Evolutionary conservation across 2,888 invertebrate species (phyloP).

Genomic region (Macrosoma leucophasiata): DNA sequence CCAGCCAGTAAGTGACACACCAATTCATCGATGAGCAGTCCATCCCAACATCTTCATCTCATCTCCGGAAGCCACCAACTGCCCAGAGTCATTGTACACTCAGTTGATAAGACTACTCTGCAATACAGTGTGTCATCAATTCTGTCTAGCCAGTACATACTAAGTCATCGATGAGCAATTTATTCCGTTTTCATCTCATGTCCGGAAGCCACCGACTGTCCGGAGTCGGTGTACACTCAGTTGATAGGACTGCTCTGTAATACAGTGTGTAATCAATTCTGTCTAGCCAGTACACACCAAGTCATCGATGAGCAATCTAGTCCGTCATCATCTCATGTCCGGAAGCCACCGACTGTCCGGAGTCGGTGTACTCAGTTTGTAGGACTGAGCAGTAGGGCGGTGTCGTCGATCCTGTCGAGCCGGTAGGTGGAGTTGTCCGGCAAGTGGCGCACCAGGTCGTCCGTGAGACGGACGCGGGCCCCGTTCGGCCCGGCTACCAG

Average conservation of each 20-base stretch:
- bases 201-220: neutral
- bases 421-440: slow-evolving; percentile 77
- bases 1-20: too few relatives aligned
- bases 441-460: slow-evolving; percentile 89
- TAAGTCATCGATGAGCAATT: too few relatives aligned
- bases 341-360: neutral
- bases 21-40: too few relatives aligned
- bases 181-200: too few relatives aligned
- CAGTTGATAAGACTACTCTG: too few relatives aligned
- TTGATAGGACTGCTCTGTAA: slow-evolving; percentile 41
- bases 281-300: slow-evolving; percentile 78
- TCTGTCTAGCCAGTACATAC: too few relatives aligned
- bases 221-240: slow-evolving; percentile 20
- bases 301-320: slow-evolving; percentile 92
- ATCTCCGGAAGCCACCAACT: too few relatives aligned
- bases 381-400: slow-evolving; percentile 39
- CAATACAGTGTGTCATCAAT: too few relatives aligned
- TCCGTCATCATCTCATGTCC: neutral
- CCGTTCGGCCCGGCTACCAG: slow-evolving; percentile 89
- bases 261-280: slow-evolving; percentile 40
- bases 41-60: too few relatives aligned
- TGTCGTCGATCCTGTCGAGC: slow-evolving; percentile 48
- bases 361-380: slow-evolving; percentile 28
- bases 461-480: slow-evolving; percentile 88
- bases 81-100: too few relatives aligned